Base-by-base conservation (phyloP, 2,888 invertebrate species). In the Meiosimyza decipiens region DNA sequence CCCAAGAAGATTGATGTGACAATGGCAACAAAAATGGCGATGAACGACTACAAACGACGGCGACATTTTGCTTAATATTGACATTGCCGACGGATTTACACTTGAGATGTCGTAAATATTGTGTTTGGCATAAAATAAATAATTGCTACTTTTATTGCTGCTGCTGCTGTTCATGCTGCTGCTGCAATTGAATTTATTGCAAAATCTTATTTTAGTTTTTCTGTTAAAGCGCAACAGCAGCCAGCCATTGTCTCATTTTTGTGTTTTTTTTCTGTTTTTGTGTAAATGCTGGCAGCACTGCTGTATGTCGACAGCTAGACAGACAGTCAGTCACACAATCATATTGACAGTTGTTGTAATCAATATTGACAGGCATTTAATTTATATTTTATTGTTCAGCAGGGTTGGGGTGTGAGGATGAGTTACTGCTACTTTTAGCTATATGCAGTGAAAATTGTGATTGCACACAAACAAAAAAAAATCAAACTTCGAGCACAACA, bases 321-420 rank as follows among this genome's bases (percentile, higher is more conserved):
- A 60, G 28, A 40, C 40, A 40, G 40, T 40, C 40, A 40, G 40
- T 40, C 40, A 40, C 40, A 40, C 40, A 40, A 40, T 40, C 40
- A 40, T 62, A 77, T 76, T 79, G 77, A 76, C 79, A 80, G 78
- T 77, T 78, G 76, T 74, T 77, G 80, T 80, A 80, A 80, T 80
- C 79, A 80, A 77, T 78, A 78, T 75, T 79, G 80, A 80, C 80
- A 79, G 77, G 73, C 78, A 75, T 79, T 79, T 79, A 79, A 80
- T 80, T 80, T 79, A 79, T 79, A 62, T 60, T 60, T 60, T 60
- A 68, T 59, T 57, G 40, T 40, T 40, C 40, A 9, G 40, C 40
- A 9, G 40, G 1, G 40, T 40, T 7, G 40, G 9, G 9, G 40
- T 40, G 6, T 40, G 51, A 49, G 16, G 51, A 64, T 28, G 50